Evolutionary conservation across 2,888 invertebrate species (phyloP), one percentile per base, ranked within the genome.

Genomic region (Melolontha melolontha): DNA sequence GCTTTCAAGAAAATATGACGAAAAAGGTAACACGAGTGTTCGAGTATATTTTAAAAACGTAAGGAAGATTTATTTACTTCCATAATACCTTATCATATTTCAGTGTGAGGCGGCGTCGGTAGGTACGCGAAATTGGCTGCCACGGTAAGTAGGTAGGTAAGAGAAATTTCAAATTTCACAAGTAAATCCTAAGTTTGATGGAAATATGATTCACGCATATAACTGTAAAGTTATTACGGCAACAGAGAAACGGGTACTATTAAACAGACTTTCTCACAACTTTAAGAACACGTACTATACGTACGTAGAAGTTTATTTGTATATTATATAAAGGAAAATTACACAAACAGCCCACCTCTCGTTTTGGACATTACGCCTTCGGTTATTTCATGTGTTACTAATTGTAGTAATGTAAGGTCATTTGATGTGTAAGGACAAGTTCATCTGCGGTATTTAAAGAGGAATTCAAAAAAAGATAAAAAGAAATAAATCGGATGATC

Each of bases 131-230:
- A 44, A 62, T 49, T 49, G 47, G 47, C 59, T 62, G 47, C 47
- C 47, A 62, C 16, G 40, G 17, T 54, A 29, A 47, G 34, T 47
- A 47, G 34, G 59, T 62, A 62, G 59, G 59, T 27, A 57, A 62
- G 47, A 62, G 59, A 62, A 62, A 62, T 62, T 57, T 62, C 47
- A 73, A 70, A 72, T 76, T 73, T 72, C 71, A 64, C 66, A 70
- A 74, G 74, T 74, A 75, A 75, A 75, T 75, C 72, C 64, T 69
- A 72, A 75, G 71, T 75, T 75, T 77, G 75, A 76, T 76, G 74
- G 73, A 75, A 77, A 76, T 75, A 76, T 74, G 76, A 77, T 76
- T 76, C 75, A 75, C 70, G 76, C 74, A 73, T 74, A 69, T 72
- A 71, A 71, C 74, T 62, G 73, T 74, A 71, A 76, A 76, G 75